Conservation (phyloP, 2,113 vertebrate genomes). For the Cyanocitta stelleri region DNA sequence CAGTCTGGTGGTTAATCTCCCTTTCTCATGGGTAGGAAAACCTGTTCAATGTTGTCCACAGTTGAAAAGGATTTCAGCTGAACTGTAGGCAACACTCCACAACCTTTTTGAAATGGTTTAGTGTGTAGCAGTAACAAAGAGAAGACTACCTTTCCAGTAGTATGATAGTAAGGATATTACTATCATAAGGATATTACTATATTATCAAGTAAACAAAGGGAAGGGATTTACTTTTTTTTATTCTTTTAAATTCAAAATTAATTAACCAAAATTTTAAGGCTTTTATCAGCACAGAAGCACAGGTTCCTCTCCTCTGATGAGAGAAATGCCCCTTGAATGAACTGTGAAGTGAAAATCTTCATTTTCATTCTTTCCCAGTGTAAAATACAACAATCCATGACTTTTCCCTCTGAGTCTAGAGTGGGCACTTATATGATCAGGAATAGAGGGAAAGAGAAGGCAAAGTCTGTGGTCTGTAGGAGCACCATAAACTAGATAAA, state of each 20-base stretch:
- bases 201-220: neutral
- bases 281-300: neutral
- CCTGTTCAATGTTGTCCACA: neutral
- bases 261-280: neutral
- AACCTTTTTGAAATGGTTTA: neutral
- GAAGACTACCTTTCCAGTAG: neutral
- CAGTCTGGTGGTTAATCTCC: neutral
- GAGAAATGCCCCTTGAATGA: rapidly evolving
- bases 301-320: neutral
- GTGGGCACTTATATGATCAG: neutral
- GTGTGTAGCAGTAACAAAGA: neutral
- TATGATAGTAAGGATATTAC: neutral
- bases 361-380: neutral
- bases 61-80: neutral
- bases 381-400: neutral
- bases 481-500: neutral
- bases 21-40: neutral
- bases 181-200: too few species aligned
- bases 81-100: neutral
- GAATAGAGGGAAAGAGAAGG: neutral
- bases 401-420: neutral
- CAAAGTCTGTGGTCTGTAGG: neutral
- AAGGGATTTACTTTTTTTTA: neutral
- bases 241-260: neutral
- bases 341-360: neutral